A percentile compares a stretch with the other conserved stretches of the same genome.
phyloP scores from a whole-genome alignment of 53 echinoderm and acorn worm species.

The Luidia sarsii region DNA sequence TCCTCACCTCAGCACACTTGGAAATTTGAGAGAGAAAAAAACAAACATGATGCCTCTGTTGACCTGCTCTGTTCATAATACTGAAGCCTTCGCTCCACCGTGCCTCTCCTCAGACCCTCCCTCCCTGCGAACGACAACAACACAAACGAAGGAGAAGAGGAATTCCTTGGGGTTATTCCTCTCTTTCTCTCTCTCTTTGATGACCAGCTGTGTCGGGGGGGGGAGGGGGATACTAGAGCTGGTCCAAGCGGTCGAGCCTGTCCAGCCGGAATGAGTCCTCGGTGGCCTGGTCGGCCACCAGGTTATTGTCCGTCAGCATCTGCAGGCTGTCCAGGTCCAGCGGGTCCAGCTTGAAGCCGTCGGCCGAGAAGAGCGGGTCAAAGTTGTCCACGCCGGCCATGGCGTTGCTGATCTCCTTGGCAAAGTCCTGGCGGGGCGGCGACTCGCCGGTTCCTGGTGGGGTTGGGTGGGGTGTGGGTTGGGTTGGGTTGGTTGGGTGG shows the following conservation, averaged over 20 bases:
- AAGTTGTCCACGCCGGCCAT: slow-evolving; percentile 87
- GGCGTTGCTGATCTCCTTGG: slow-evolving; percentile 91
- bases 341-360: slow-evolving; percentile 80
- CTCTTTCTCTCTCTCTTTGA: not conserved
- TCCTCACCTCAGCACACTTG: too few relatives aligned
- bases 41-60: too few relatives aligned
- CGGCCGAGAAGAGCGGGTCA: slow-evolving; percentile 82
- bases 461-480: too few relatives aligned
- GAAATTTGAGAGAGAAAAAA: too few relatives aligned
- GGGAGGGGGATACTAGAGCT: slow-evolving; percentile 21
- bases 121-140: too few relatives aligned
- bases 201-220: not conserved
- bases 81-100: too few relatives aligned
- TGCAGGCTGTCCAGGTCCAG: slow-evolving; percentile 87
- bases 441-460: slow-evolving; percentile 79
- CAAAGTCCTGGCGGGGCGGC: slow-evolving; percentile 81
- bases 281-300: slow-evolving; percentile 91
- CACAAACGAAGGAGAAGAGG: too few relatives aligned
- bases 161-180: too few relatives aligned
- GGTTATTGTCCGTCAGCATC: slow-evolving; percentile 92
- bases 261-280: slow-evolving; percentile 97
- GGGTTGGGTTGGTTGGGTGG: too few relatives aligned
- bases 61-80: too few relatives aligned
- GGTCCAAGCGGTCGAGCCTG: slow-evolving; percentile 55
- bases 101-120: too few relatives aligned